Percentiles rank a stretch among this genome's conserved stretches.
phyloP scores from a whole-genome alignment of 2,888 invertebrate genomes.

The Cerceris rybyensis region DNA sequence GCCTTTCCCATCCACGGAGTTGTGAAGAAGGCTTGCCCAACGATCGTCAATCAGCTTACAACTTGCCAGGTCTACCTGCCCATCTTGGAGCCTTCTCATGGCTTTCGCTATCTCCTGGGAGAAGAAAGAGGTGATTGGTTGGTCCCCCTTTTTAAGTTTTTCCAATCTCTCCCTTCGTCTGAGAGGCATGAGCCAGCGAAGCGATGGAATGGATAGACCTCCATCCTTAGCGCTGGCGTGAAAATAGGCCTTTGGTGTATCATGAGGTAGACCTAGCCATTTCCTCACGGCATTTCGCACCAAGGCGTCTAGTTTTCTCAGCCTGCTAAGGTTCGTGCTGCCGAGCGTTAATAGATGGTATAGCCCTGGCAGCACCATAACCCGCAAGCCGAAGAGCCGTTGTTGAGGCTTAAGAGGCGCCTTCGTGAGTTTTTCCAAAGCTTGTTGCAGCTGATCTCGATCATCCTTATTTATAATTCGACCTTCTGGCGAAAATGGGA shows the following conservation, averaged over 20 bases:
- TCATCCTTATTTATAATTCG: not conserved
- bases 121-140: not conserved
- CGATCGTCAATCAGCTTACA: not conserved
- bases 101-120: not conserved
- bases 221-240: conserved; percentile 68
- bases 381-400: not conserved
- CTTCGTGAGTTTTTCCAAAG: conserved; percentile 4
- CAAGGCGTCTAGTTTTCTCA: conserved; percentile 73
- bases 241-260: conserved; percentile 71
- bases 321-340: conserved; percentile 49
- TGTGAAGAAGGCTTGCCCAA: not conserved
- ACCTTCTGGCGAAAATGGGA: conserved; percentile 34
- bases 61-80: not conserved
- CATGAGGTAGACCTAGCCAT: conserved; percentile 73
- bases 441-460: not conserved
- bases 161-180: not conserved
- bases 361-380: conserved; percentile 34
- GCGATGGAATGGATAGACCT: conserved; percentile 51
- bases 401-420: conserved; percentile 49
- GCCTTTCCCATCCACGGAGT: not conserved
- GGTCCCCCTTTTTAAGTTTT: not conserved
- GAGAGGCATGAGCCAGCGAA: conserved; percentile 32
- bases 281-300: conserved; percentile 68
- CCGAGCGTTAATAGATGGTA: conserved; percentile 77
- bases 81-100: not conserved